Evolutionary conservation across 2,888 invertebrate genomes (phyloP).

Genomic region (Machimus atricapillus): DNA sequence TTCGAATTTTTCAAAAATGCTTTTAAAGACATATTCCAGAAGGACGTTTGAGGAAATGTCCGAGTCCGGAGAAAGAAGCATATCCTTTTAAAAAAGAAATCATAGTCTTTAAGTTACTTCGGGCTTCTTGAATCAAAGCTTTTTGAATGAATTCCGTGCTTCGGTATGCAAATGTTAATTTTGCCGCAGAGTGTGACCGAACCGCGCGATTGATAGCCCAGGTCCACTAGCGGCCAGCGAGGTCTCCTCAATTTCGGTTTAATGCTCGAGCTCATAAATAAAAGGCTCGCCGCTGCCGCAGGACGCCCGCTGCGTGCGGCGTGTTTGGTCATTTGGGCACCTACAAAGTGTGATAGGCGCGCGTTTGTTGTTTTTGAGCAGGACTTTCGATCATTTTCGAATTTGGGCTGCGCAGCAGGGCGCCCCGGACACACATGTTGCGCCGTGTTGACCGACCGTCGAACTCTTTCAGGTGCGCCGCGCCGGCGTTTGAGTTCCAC

Average conservation of each 20-base stretch:
- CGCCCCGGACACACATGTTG: slow-evolving; percentile 24
- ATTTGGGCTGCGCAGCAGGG: background rate
- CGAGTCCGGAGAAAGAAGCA: no score
- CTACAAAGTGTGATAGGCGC: slow-evolving; percentile 29
- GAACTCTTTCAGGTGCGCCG: slow-evolving; percentile 6
- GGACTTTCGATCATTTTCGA: slow-evolving; percentile 9
- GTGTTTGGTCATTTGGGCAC: slow-evolving; percentile 12
- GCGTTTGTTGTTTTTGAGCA: slow-evolving; percentile 27
- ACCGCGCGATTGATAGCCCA: background rate
- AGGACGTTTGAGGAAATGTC: no score
- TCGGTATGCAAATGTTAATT: background rate
- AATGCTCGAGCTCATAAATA: background rate
- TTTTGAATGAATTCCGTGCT: background rate
- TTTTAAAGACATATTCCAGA: no score
- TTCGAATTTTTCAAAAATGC: no score
- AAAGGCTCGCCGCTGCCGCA: background rate
- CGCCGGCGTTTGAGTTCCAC: background rate
- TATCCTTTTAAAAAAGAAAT: no score
- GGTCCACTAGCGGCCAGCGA: background rate
- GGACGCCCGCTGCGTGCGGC: slow-evolving; percentile 25
- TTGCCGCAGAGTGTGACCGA: background rate
- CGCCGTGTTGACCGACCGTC: background rate
- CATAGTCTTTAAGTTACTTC: background rate
- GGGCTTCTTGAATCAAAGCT: background rate
- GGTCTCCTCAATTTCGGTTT: background rate